A percentile compares a stretch with the other conserved stretches of the same genome.
phyloP scores from a whole-genome alignment of 92 coral and sea anemone genomes.

The Palythoa heliodiscus region DNA sequence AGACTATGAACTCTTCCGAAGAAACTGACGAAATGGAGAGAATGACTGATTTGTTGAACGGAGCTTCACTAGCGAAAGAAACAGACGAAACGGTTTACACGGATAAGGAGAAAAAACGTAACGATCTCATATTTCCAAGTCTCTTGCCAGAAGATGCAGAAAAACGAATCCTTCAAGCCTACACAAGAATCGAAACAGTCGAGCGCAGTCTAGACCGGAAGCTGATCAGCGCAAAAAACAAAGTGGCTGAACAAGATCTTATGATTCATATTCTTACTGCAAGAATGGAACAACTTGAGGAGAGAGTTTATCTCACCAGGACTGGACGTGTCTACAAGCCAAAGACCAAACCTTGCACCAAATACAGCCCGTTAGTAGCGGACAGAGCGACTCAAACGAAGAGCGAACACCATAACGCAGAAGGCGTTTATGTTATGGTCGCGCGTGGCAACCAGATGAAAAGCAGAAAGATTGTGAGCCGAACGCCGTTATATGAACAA shows the following conservation, averaged over 20 bases:
- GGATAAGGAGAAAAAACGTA: slow-evolving; percentile 2
- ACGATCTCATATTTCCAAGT: slow-evolving; percentile 10
- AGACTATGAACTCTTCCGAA: neutral
- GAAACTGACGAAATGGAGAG: neutral
- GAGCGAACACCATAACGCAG: slow-evolving; percentile 7
- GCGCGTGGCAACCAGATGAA: slow-evolving; percentile 39
- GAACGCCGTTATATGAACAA: neutral
- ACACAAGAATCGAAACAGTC: slow-evolving; percentile 34
- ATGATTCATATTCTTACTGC: slow-evolving; percentile 26
- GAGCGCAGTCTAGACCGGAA: slow-evolving; percentile 25
- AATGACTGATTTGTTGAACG: slow-evolving; percentile 29
- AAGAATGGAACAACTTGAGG: slow-evolving; percentile 32
- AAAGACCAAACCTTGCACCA: slow-evolving; percentile 4
- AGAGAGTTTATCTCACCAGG: slow-evolving; percentile 18
- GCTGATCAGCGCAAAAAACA: slow-evolving; percentile 35
- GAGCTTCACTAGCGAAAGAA: neutral
- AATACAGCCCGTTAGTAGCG: slow-evolving; percentile 32
- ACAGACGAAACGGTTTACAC: neutral
- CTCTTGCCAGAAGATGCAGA: slow-evolving; percentile 29
- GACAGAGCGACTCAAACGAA: slow-evolving; percentile 40
- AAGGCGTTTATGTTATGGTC: slow-evolving; percentile 40
- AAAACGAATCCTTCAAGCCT: slow-evolving; percentile 30
- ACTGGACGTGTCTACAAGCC: slow-evolving; percentile 22
- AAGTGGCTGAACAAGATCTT: slow-evolving; percentile 33
- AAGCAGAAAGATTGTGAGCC: slow-evolving; percentile 16